A percentile compares a stretch with the other conserved stretches of the same genome.
Evolutionary conservation across 1,140 invertebrate species (phyloP).

Genomic region (Listronotus oregonensis): DNA sequence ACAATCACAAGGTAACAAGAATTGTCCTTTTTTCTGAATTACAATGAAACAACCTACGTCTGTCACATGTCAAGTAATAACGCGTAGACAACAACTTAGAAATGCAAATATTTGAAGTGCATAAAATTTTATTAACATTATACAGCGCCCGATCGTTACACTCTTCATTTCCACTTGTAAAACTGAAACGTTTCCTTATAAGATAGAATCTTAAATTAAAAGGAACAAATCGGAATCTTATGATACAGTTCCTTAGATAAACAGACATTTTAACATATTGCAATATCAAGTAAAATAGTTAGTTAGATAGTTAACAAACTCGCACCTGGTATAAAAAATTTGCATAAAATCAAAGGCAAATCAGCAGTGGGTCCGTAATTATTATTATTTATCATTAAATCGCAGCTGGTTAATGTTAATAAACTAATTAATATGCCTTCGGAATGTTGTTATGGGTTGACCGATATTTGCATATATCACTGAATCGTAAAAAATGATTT

Average conservation of each 20-base stretch:
- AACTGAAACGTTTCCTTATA: too few relatives aligned
- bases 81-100: too few relatives aligned
- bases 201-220: too few relatives aligned
- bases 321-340: conserved; percentile 14
- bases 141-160: too few relatives aligned
- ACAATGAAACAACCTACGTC: too few relatives aligned
- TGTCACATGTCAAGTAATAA: too few relatives aligned
- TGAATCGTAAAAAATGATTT: not conserved
- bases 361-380: conserved; percentile 10
- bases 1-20: too few relatives aligned
- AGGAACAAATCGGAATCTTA: not conserved
- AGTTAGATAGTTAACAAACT: not conserved
- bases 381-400: conserved; percentile 17
- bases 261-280: not conserved
- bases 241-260: not conserved
- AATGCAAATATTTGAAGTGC: too few relatives aligned
- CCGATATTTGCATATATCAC: conserved; percentile 21
- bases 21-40: too few relatives aligned
- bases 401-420: conserved; percentile 27
- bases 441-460: conserved; percentile 17
- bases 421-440: conserved; percentile 25
- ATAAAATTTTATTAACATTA: too few relatives aligned
- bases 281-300: not conserved
- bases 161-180: too few relatives aligned
- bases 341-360: conserved; percentile 11